Percentiles rank a stretch among this genome's conserved stretches.
Evolutionary conservation across 1,140 invertebrate genomes (phyloP).

Genomic region (Nylanderia fulva): DNA sequence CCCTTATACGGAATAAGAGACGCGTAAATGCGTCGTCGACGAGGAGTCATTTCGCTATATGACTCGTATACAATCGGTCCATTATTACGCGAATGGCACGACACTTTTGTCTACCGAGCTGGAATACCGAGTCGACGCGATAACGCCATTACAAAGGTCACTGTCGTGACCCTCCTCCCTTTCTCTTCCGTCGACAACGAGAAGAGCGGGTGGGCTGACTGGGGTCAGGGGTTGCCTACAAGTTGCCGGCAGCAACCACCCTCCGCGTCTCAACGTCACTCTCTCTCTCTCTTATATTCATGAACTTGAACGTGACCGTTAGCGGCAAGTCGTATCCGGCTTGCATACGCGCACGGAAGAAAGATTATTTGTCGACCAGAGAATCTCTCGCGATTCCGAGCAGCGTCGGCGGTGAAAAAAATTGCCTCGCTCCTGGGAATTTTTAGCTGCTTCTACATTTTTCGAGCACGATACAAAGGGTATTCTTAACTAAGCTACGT

Average conservation of each 20-base stretch:
- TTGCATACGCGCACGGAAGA: constrained; percentile 4
- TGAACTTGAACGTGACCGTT: constrained; percentile 55
- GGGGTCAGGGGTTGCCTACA: constrained; percentile 37
- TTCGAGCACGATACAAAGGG: background rate
- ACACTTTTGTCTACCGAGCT: constrained; percentile 33
- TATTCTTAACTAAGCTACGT: background rate
- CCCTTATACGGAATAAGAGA: background rate
- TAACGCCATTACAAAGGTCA: constrained; percentile 60
- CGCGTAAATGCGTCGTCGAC: background rate
- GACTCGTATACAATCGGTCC: background rate
- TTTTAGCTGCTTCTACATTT: background rate
- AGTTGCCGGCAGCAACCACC: constrained; percentile 28
- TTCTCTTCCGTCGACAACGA: background rate
- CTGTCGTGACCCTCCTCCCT: constrained; percentile 51
- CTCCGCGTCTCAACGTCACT: constrained; percentile 7
- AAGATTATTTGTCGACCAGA: background rate
- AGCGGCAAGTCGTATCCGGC: constrained; percentile 13
- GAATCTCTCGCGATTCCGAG: background rate
- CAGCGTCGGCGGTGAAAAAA: background rate
- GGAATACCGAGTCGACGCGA: constrained; percentile 25
- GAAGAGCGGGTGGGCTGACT: constrained; percentile 23
- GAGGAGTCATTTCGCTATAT: background rate
- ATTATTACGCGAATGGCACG: constrained; percentile 1
- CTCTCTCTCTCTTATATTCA: constrained; percentile 37
- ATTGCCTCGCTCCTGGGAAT: background rate